Base-by-base conservation (phyloP, 2,888 invertebrate genomes). In the Esperia sulphurella region DNA sequence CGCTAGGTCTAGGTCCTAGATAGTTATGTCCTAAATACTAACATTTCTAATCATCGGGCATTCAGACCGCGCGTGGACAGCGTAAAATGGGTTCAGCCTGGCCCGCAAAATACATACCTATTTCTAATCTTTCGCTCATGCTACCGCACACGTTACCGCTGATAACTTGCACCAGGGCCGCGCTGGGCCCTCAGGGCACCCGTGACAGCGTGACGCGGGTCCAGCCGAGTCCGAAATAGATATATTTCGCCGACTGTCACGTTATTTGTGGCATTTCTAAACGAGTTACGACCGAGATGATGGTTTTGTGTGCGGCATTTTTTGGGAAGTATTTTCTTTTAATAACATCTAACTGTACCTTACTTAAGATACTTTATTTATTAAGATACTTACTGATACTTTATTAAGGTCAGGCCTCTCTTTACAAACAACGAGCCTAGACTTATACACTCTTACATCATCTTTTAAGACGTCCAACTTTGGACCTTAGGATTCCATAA, bases 171-270 rank as follows among this genome's bases (percentile, higher is more conserved):
- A 8, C 45, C 57, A 2, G 7, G 5, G 40, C 37, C 50, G 41
- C 49, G 21, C 43, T 51, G 59, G 59, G 60, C 68, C 69, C 67
- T 59, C 52, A 60, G 68, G 68, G 71, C 69, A 68, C 58, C 65
- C 67, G 72, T 84, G 86, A 80, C 86, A 86, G 76, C 62, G 63
- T 84, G 83, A 85, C 83, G 79, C 80, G 86, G 85, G 86, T 85
- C 85, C 86, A 61, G 80, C 62, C 60, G 68, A 71, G 83, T 79
- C 85, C 83, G 79, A 85, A 83, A 83, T 82, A 84, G 83, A 85
- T 83, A 83, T 82, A 67, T 83, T 72, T 82, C 73, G 76, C 73
- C 72, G 66, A 71, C 75, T 79, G 82, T 79, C 79, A 68, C 65
- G 61, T 70, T 70, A 67, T 71, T 71, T 73, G 72, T 68, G 75